Base-by-base conservation (phyloP, 2,113 vertebrate genomes). In the Cavia porcellus region DNA sequence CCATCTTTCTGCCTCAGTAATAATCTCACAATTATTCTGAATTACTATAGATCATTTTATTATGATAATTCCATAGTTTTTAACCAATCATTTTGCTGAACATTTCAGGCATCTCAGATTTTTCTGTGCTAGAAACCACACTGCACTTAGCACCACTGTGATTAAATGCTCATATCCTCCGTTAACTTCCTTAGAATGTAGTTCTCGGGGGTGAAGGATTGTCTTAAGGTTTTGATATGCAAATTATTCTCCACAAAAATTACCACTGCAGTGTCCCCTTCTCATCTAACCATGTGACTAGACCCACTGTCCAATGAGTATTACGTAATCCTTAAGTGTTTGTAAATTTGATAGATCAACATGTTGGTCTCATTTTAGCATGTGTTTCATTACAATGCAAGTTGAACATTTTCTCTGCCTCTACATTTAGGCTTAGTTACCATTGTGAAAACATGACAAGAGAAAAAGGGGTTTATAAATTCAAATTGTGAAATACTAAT, bases 401-500 rank as follows among this genome's bases (percentile, higher is more conserved):
- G 4, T 59, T 30, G 24, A 86, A 47, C 47, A 80, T 64, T 88
- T 82, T 72, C 35, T 24, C 0, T 55, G 11, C 25, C 52, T 89
- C 92, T 90, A 61, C 28, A 81, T 24, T 75, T 82, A 92, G 45
- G 35, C 35, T 90, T 72, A 24, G 95, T 85, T 72, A 72, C 86
- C 84, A 47, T 30, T 50, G 9, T 62, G 30, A 82, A 94, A 91
- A 90, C n/a, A 77, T 2, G 35, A 32, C 55, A 92, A 17, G 20
- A 88, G 28, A 90, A 22, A 88, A 96, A n/a, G 61, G 55, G 66
- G 7, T 38, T 94, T 10, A 10, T 24, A 50, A 74, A 35, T 15
- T 86, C 52, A 80, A 24, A 91, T 68, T 72, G 59, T 75, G 70
- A 84, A 95, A 61, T 52, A 79, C 20, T 89, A 90, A 90, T 72